Base-by-base conservation (phyloP, 2,797 vertebrate species). In the Karalla daura region DNA sequence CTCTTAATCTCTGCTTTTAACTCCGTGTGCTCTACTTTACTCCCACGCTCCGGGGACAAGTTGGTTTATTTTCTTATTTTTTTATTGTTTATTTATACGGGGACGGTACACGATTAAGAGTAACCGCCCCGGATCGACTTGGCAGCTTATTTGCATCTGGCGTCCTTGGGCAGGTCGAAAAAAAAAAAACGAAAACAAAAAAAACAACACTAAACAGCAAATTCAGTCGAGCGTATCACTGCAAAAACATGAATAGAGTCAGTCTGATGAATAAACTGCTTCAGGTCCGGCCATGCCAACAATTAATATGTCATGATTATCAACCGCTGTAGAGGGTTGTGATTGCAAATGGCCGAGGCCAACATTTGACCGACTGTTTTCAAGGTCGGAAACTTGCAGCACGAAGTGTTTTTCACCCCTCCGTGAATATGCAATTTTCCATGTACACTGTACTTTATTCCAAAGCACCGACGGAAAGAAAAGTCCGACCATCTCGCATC, bases 381-480 rank as follows among this genome's bases (percentile, higher is more conserved):
- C 5, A 45, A 35, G 60, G n/a, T 2, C 36, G 0, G 14, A 37
- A 9, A 13, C 5, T 1, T 54, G 11, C 27, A 58, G 13, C 30
- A 39, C 62, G 5, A 10, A 10, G 9, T 17, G 11, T 25, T 58
- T 65, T 23, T 58, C 35, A 23, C 47, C 23, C 14, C 10, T 3
- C 3, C 18, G 43, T 21, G 37, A 74, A 13, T 35, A 36, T 67
- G 18, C 28, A 23, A 41, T 72, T 78, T 83, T 62, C 53, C 62
- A 58, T 3, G 5, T 73, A 37, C 40, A 78, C 18, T 80, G 52
- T 36, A 33, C 46, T 21, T 18, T 24, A 20, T 51, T 71, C 33
- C 10, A 73, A 67, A 74, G 69, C 53, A 67, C 32, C 17, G 23
- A 46, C 0, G 55, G 68, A 66, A 79, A 76, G 35, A 70, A 74